Conservation (phyloP, 2,797 vertebrate species). For the Liparis tanakae region DNA sequence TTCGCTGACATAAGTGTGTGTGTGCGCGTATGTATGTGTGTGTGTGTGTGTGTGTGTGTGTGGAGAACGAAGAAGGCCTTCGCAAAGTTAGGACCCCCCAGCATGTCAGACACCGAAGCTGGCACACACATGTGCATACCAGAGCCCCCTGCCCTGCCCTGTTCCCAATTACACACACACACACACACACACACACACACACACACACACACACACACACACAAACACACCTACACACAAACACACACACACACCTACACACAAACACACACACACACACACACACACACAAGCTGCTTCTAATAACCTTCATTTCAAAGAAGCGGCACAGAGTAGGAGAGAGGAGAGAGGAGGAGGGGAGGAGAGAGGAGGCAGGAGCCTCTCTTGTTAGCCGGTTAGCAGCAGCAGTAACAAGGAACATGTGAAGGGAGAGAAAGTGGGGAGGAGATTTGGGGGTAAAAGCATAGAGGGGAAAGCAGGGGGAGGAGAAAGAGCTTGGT, state of each 20-base stretch:
- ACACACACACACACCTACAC: slow-evolving; percentile 16
- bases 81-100: slow-evolving; percentile 74
- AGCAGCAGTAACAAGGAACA: slow-evolving; percentile 83
- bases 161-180: slow-evolving; percentile 68
- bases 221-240: background rate
- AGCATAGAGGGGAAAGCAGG: background rate
- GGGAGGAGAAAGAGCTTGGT: slow-evolving; percentile 31
- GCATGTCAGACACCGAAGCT: slow-evolving; percentile 78
- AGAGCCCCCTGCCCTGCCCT: slow-evolving; percentile 74
- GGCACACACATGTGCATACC: slow-evolving; percentile 86
- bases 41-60: slow-evolving; percentile 10
- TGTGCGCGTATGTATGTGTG: slow-evolving; percentile 24
- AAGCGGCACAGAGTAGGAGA: slow-evolving; percentile 46
- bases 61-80: slow-evolving; percentile 42
- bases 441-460: slow-evolving; percentile 17
- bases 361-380: slow-evolving; percentile 62
- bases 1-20: slow-evolving; percentile 54
- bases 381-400: slow-evolving; percentile 78
- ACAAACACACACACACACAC: background rate
- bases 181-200: slow-evolving; percentile 20
- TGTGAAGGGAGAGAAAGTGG: slow-evolving; percentile 76
- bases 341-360: slow-evolving; percentile 40
- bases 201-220: background rate
- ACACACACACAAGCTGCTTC: slow-evolving; percentile 71
- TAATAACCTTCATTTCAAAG: slow-evolving; percentile 81